These are phyloP conservation scores for Chaetodon auriga DNA, from an alignment of 2,113 vertebrate species.

Conservation along the genomic window DNA sequence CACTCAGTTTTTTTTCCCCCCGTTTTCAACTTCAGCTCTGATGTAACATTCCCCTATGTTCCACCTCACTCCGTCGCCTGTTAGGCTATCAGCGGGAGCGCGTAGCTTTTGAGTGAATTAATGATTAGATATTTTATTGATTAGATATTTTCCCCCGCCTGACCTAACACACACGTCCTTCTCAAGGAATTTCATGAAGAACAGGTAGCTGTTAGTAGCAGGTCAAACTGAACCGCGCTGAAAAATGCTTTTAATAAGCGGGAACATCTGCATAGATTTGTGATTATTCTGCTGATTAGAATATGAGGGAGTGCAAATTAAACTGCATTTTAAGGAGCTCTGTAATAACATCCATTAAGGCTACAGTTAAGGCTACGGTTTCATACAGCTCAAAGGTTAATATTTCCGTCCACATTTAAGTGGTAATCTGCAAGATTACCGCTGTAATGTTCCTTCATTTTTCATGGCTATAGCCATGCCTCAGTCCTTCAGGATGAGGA, in stretches of 20 bases:
- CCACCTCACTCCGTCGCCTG: slow-evolving; percentile 9
- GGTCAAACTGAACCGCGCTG: not conserved
- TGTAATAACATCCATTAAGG: slow-evolving; percentile 22
- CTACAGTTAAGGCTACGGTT: not conserved
- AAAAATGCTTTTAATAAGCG: slow-evolving; percentile 16
- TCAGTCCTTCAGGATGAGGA: not conserved
- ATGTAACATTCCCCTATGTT: slow-evolving; percentile 37
- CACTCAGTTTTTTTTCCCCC: not conserved
- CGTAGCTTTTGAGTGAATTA: slow-evolving; percentile 40
- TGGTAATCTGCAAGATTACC: slow-evolving; percentile 25
- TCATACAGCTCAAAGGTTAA: slow-evolving; percentile 25
- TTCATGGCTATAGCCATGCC: slow-evolving; percentile 11
- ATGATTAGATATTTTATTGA: slow-evolving; percentile 54
- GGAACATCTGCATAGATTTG: slow-evolving; percentile 3
- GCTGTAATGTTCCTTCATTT: slow-evolving; percentile 27
- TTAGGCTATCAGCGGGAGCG: slow-evolving; percentile 9
- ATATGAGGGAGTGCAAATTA: slow-evolving; percentile 21
- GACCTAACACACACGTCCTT: not conserved
- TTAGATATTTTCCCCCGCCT: slow-evolving; percentile 13
- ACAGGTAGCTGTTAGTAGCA: not conserved
- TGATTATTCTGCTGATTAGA: slow-evolving; percentile 38
- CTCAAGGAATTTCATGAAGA: not conserved
- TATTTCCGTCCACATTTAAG: slow-evolving; percentile 25
- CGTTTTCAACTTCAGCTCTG: slow-evolving; percentile 10
- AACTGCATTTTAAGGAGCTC: slow-evolving; percentile 12